Evolutionary conservation across 1,140 invertebrate genomes (phyloP), one percentile per base, ranked within the genome.

Genomic region (Eumaeus atala): DNA sequence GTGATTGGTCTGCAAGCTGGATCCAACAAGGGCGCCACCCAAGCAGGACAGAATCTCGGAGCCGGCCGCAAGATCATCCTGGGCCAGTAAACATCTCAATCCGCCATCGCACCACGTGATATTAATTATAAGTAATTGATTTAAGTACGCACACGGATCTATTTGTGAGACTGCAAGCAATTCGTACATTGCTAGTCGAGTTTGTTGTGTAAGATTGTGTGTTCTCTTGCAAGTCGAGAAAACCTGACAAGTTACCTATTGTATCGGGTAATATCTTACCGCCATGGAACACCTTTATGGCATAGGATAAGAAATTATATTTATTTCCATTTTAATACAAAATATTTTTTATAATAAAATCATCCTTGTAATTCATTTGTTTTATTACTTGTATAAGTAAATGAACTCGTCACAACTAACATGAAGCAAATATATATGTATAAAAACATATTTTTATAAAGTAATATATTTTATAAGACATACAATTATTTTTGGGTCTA

Each of bases 1-100:
- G 89, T 98, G 47, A 96, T 98, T 71, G 96, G 96, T 69, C 92
- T 99, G 10, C 97, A 99, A 88, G 96, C 96, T 67, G 97, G 97
- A n/a, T 92, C 91, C 68, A 99, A 99, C 91, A 97, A 97, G 80
- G 97, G 96, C 37, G 96, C 96, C 61, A 95, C 95, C 44, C 96
- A 97, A 87, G 92, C 95, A 42, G 98, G 98, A 3, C 93, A 95
- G 79, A 99, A 93, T 84, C 92, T 99, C 55, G 97, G 97, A 52
- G 97, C 97, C 64, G 94, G 93, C 59, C 91, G 95, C 77, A 95
- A 95, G 86, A 96, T 96, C 84, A 89, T 96, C 63, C 90, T 96
- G 69, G 94, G 94, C 89, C 96, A 96, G 91, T 96, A 92, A 92
- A 77, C 59, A 59, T 49, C 38, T 47, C 51, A 37, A 28, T 49